Conservation (phyloP, 2,888 invertebrate species). For the Podotricha telesiphe region DNA sequence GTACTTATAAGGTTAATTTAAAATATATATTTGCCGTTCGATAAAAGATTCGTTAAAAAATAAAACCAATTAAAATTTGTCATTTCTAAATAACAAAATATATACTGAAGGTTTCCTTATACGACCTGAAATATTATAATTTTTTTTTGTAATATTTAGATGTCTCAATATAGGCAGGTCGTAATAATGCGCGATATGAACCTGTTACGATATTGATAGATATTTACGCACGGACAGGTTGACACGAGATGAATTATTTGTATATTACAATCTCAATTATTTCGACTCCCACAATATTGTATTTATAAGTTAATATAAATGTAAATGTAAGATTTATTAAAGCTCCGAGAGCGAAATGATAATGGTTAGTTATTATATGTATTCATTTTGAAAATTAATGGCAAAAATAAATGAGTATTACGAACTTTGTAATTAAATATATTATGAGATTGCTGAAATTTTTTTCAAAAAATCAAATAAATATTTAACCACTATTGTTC, state of each 20-base stretch:
- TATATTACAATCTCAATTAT: constrained; percentile 27
- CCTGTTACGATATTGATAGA: constrained; percentile 14
- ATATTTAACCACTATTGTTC: neutral
- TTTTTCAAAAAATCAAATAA: too few relatives aligned
- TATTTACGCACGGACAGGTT: constrained; percentile 9
- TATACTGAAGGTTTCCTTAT: too few relatives aligned
- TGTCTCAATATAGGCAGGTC: neutral
- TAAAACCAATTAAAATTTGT: too few relatives aligned
- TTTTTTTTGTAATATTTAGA: neutral
- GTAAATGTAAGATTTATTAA: neutral
- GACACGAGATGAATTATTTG: constrained; percentile 22
- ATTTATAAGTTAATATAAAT: neutral
- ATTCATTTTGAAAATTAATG: too few relatives aligned
- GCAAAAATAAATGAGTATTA: too few relatives aligned
- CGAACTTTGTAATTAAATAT: too few relatives aligned
- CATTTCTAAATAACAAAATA: too few relatives aligned
- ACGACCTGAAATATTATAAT: too few relatives aligned
- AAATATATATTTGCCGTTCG: too few relatives aligned
- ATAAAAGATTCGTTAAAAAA: too few relatives aligned
- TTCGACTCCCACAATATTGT: neutral
- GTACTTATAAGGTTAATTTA: too few relatives aligned
- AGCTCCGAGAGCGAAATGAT: neutral
- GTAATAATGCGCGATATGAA: neutral
- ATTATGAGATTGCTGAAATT: too few relatives aligned
- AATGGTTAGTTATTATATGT: neutral